A percentile compares a stretch with the other conserved stretches of the same genome.
These are phyloP conservation scores for Leptinotarsa haldemani DNA, from an alignment of 2,888 invertebrate genomes.

Conservation along the genomic window DNA sequence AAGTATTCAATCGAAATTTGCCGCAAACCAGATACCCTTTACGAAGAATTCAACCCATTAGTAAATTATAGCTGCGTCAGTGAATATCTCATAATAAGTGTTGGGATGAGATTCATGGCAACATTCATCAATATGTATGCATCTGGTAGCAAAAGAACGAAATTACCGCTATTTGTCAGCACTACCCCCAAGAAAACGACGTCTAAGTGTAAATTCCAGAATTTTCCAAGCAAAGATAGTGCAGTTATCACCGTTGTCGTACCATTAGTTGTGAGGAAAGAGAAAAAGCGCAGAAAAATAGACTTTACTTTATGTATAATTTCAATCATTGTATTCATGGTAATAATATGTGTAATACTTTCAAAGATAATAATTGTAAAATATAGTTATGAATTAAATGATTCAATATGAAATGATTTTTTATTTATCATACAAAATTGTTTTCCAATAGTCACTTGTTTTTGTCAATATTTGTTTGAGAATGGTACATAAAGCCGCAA, in stretches of 20 bases:
- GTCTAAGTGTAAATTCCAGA: neutral
- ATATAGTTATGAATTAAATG: neutral
- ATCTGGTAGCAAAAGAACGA: neutral
- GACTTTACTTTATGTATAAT: neutral
- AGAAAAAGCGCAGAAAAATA: neutral
- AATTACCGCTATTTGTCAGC: neutral
- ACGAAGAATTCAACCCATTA: neutral
- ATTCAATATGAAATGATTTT: neutral
- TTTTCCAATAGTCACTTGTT: neutral
- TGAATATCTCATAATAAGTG: neutral
- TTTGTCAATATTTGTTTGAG: neutral
- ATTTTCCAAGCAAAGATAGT: neutral
- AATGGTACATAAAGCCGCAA: neutral
- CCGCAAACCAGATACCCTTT: slow-evolving; percentile 1
- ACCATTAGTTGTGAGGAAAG: neutral
- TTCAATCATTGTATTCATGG: neutral
- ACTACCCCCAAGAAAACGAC: neutral
- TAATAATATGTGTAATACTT: neutral
- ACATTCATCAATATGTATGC: neutral
- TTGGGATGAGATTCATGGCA: neutral
- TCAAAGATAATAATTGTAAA: neutral
- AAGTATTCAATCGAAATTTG: neutral
- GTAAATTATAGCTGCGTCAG: neutral
- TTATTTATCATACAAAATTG: neutral
- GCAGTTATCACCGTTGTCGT: neutral